Evolutionary conservation across 2,888 invertebrate species (phyloP), one percentile per base, ranked within the genome.

Genomic region (Acronicta leporina): DNA sequence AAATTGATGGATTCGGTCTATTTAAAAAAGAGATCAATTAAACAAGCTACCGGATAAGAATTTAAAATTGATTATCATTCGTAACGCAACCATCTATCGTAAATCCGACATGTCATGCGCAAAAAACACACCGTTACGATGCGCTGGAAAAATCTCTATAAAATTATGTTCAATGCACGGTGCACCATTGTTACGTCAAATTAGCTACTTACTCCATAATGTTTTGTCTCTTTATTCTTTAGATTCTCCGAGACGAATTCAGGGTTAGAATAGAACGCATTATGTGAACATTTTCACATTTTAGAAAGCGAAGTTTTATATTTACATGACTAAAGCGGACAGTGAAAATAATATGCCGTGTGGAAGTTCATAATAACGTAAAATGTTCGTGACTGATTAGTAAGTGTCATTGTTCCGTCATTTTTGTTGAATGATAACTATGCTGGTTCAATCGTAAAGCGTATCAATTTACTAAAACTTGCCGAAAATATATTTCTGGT

Each of bases 291-390:
- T 87, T 92, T 89, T 90, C 88, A 90, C 87, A 88, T 90, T 92
- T 93, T 92, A 92, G 93, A 94, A 93, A 94, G 92, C 88, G 92
- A 92, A 91, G 88, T 89, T 89, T 84, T 82, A 77, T 86, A 90
- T 92, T 91, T 87, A 89, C 91, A 90, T 91, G 80, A 84, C 82
- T 79, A 85, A 86, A 84, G 86, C 80, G 75, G 63, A 65, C 79
- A 77, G 83, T 75, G 81, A 81, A 83, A 81, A 82, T 76, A 80
- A 76, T 77, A 68, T 77, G 54, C 30, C 52, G 66, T 68, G 70
- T 76, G 80, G 73, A 80, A 75, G 70, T 73, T 79, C 73, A 75
- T 84, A 84, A 84, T 72, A 67, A 71, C 80, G 85, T 87, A 83
- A 86, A 87, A 85, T 84, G 72, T 82, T 79, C 80, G 84, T 86